A percentile compares a stretch with the other conserved stretches of the same genome.
These are phyloP conservation scores for Chrysina gloriosa DNA, from an alignment of 2,888 invertebrate genomes.

Conservation along the genomic window DNA sequence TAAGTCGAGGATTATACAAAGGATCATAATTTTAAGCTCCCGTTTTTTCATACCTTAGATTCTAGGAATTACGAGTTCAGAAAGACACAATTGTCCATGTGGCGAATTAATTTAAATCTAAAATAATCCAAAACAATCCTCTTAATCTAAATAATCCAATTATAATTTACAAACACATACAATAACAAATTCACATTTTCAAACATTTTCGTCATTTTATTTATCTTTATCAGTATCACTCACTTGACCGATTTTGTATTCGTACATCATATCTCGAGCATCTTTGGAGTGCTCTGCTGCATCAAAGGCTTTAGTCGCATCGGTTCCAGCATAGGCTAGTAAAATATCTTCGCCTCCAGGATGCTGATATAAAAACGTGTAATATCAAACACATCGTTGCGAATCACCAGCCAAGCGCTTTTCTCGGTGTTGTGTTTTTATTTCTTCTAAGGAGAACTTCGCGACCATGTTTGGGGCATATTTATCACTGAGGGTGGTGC, in stretches of 20 bases:
- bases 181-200: no score
- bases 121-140: no score
- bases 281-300: background rate
- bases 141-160: no score
- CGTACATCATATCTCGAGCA: background rate
- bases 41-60: no score
- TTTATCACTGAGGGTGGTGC: no score
- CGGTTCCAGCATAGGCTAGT: background rate
- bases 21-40: no score
- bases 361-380: background rate
- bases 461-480: background rate
- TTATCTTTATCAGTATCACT: background rate
- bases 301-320: background rate
- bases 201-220: no score
- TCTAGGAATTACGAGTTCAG: no score
- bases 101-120: no score
- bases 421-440: background rate
- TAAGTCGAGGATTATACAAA: no score
- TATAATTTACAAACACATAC: no score
- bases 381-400: background rate
- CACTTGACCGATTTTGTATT: constrained; percentile 11
- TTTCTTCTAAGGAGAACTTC: background rate
- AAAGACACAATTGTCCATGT: no score
- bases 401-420: background rate
- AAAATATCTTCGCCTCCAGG: constrained; percentile 4